phyloP scores from a whole-genome alignment of 2,113 vertebrate genomes.

The Corynorhinus townsendii region DNA sequence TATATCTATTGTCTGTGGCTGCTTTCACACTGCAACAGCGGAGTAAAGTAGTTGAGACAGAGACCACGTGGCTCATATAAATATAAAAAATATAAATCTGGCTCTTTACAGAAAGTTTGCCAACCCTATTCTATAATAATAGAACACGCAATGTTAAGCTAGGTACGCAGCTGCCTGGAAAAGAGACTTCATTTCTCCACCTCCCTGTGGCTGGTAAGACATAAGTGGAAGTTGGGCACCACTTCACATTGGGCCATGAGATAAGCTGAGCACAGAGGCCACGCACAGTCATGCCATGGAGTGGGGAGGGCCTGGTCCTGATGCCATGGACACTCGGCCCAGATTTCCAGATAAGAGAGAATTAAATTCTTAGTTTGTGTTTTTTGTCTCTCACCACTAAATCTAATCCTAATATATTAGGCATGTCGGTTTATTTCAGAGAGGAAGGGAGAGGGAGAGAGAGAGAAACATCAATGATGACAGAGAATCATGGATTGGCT shows the following conservation, averaged over 20 bases:
- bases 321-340: rapidly evolving
- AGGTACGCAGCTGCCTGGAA: background rate
- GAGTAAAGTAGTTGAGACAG: background rate
- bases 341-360: background rate
- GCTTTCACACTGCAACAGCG: background rate
- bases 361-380: background rate
- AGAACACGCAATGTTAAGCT: background rate
- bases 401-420: background rate
- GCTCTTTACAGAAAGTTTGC: background rate
- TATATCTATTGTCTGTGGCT: background rate
- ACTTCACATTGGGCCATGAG: background rate
- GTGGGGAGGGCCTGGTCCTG: background rate
- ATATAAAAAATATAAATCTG: background rate
- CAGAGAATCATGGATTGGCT: background rate
- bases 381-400: background rate
- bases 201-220: background rate
- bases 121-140: background rate
- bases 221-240: background rate
- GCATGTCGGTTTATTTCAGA: background rate
- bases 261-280: background rate
- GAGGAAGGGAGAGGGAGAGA: background rate
- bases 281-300: rapidly evolving
- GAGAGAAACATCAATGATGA: background rate
- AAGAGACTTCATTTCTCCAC: background rate
- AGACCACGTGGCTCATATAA: background rate